Percentiles rank a stretch among this genome's conserved stretches.
phyloP scores from a whole-genome alignment of 1,140 invertebrate genomes.

The Acromyrmex heyeri region DNA sequence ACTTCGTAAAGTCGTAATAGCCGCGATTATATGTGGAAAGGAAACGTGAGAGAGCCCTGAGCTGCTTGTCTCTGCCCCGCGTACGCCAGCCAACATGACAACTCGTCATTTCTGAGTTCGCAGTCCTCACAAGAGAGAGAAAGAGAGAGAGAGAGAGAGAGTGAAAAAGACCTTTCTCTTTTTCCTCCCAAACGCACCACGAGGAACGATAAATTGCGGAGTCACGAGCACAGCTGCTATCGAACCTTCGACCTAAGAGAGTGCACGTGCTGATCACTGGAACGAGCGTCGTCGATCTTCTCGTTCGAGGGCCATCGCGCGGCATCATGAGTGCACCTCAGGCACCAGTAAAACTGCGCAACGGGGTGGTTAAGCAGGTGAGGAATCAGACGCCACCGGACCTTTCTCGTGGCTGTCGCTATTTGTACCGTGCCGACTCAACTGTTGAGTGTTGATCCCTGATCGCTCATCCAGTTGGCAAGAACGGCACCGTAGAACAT shows the following conservation, averaged over 20 bases:
- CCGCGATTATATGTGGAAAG: conserved; percentile 45
- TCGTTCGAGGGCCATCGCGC: conserved; percentile 43
- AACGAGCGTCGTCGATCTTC: conserved; percentile 24
- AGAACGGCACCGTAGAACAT: conserved; percentile 6
- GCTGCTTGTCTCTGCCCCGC: conserved; percentile 48
- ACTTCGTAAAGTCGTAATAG: neutral
- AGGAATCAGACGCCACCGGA: conserved; percentile 46
- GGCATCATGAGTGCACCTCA: conserved; percentile 86
- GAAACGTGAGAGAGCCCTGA: neutral
- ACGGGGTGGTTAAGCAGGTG: conserved; percentile 88
- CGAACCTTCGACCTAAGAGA: conserved; percentile 6
- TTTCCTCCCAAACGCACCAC: neutral
- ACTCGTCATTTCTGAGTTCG: conserved; percentile 69
- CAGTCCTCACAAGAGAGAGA: neutral
- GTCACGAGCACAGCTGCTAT: conserved; percentile 18
- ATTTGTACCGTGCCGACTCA: neutral
- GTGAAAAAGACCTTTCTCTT: too few species aligned
- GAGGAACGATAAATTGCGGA: conserved; percentile 54
- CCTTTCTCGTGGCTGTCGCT: neutral
- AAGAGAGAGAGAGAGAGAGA: neutral
- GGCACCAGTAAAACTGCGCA: conserved; percentile 82
- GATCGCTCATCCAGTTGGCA: conserved; percentile 25
- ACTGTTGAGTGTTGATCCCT: neutral
- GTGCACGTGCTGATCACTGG: conserved; percentile 36
- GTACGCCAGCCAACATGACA: conserved; percentile 74